Conservation (phyloP, 2,113 vertebrate species). For the Boulengerochromis microlepis region DNA sequence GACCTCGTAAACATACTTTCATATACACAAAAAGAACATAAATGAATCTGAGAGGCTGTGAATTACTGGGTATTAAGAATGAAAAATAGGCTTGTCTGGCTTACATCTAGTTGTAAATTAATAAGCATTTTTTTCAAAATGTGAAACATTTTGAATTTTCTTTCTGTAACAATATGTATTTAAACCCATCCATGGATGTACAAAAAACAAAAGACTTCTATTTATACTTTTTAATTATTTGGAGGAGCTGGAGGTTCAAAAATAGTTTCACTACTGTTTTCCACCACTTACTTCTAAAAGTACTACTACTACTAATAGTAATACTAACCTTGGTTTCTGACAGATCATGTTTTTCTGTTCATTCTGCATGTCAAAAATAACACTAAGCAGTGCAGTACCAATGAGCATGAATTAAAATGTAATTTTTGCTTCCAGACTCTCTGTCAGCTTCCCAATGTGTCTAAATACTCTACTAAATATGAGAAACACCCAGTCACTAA, state of each 20-base stretch:
- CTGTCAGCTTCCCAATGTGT: neutral
- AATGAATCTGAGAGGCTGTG: neutral
- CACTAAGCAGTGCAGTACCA: neutral
- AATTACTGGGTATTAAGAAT: neutral
- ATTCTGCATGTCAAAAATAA: neutral
- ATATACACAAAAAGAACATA: neutral
- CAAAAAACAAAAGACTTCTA: neutral
- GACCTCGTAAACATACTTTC: neutral
- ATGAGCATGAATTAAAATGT: neutral
- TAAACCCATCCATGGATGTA: neutral
- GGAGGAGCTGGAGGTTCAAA: neutral
- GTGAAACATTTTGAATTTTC: neutral
- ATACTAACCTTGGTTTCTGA: neutral
- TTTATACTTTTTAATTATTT: neutral
- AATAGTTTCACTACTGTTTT: neutral
- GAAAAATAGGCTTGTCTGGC: neutral
- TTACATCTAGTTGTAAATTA: neutral
- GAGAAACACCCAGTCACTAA: neutral
- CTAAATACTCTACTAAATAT: neutral
- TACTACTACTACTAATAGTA: neutral
- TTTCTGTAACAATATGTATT: neutral
- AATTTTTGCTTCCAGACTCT: neutral
- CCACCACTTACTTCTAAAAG: neutral
- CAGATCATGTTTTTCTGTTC: neutral
- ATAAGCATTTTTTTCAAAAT: neutral